These are phyloP conservation scores for Erynnis tages DNA, from an alignment of 2,888 invertebrate genomes.

Conservation along the genomic window DNA sequence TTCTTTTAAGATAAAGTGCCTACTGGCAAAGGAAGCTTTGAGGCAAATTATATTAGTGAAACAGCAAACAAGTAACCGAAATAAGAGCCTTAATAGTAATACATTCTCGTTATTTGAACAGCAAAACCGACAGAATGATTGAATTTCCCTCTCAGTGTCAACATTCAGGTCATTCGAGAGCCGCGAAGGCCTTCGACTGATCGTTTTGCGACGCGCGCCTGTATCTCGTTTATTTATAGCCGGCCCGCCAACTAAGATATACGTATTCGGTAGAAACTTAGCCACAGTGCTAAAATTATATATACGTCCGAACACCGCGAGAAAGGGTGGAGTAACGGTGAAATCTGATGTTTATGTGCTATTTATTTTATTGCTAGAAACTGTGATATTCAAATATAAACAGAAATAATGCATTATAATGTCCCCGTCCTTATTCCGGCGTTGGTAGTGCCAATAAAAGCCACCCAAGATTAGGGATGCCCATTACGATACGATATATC, in stretches of 20 bases:
- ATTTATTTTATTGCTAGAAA: conserved; percentile 28
- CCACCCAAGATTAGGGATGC: too few relatives aligned
- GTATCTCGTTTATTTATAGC: conserved; percentile 40
- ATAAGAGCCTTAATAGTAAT: neutral
- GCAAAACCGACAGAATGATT: conserved; percentile 5
- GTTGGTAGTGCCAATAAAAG: conserved; percentile 18
- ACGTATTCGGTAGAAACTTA: conserved; percentile 33
- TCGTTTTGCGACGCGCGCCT: conserved; percentile 33
- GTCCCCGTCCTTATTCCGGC: conserved; percentile 15
- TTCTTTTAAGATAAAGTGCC: too few relatives aligned
- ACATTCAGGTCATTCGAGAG: conserved; percentile 44
- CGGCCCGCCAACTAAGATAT: conserved; percentile 29
- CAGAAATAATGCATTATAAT: conserved; percentile 26
- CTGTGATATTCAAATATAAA: conserved; percentile 21
- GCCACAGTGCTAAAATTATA: conserved; percentile 21
- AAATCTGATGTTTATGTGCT: conserved; percentile 24
- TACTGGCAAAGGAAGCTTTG: too few relatives aligned
- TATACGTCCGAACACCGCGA: conserved; percentile 16
- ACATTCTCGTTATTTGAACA: neutral
- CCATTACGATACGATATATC: too few relatives aligned
- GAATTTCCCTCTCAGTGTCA: conserved; percentile 27
- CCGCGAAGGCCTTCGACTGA: conserved; percentile 40
- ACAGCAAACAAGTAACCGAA: neutral
- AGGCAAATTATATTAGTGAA: neutral
- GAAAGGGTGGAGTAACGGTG: conserved; percentile 26